Base-by-base conservation (phyloP, 2,888 invertebrate species). In the Ptychoptera albimana region DNA sequence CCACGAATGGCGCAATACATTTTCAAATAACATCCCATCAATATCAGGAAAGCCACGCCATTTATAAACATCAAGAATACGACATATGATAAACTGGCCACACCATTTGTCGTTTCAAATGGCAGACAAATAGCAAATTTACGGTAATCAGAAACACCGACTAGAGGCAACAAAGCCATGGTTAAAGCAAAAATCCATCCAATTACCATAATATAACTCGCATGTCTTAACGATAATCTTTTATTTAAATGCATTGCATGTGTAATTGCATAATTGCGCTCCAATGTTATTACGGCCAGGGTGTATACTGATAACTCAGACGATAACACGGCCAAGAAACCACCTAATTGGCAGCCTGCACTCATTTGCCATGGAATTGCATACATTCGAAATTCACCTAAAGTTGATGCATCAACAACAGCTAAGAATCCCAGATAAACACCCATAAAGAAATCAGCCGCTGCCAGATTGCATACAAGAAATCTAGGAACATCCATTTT, bases 1-100 rank as follows among this genome's bases (percentile, higher is more conserved):
- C 93, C 93, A n/a, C 93, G 75, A 52, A 96, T 93, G 45, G 92
- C 91, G 68, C 93, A 91, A 68, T 94, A 96, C 91, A 96, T 94
- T 67, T 92, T 92, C 48, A 92, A 71, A 63, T 96, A 96, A 65
- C 94, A 94, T 44, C 91, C 87, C 77, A 94, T 89, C 44, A 97
- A 75, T 46, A 93, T 91, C 31, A 91, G 70, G 66, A 97, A 97
- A 2, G 94, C 93, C 15, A 89, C 72, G 5, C 94, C 92, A 64
- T 96, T 97, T 58, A 93, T 79, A 49, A 84, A 72, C 73, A 97
- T 87, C 44, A 94, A 71, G 51, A 88, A 81, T 2, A 91, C 82
- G 16, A 94, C 91, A 68, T 94, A 96, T 2, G 81, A 80, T 44
- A 91, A 68, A 51, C 92, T 85, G 32, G 77, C 76, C 2, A 80